Conservation (phyloP, 1,140 invertebrate genomes). For the Planococcus citri region DNA sequence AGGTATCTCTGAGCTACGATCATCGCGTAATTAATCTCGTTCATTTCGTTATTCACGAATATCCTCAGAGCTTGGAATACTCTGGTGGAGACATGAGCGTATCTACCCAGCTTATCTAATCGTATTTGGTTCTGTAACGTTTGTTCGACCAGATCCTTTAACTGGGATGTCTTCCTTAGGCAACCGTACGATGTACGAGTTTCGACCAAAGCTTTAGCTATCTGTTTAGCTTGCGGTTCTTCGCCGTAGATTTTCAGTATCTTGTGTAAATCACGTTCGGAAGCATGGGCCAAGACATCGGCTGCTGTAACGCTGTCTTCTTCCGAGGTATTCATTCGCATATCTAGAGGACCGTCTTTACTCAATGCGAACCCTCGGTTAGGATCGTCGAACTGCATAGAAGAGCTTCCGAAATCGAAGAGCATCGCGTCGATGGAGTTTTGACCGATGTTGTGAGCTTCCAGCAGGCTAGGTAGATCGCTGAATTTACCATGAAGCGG, state of each 20-base stretch:
- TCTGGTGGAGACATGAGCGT: slow-evolving; percentile 75
- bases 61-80: slow-evolving; percentile 89
- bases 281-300: slow-evolving; percentile 66
- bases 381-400: slow-evolving; percentile 80
- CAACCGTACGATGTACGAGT: slow-evolving; percentile 52
- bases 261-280: slow-evolving; percentile 61
- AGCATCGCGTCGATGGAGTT: slow-evolving; percentile 72
- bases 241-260: slow-evolving; percentile 86
- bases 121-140: slow-evolving; percentile 43
- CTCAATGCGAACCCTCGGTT: slow-evolving; percentile 74
- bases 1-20: slow-evolving; percentile 63
- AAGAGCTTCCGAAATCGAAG: slow-evolving; percentile 91
- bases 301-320: slow-evolving; percentile 63
- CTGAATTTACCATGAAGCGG: slow-evolving; percentile 78
- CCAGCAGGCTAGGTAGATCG: slow-evolving; percentile 59
- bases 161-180: slow-evolving; percentile 68
- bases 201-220: slow-evolving; percentile 78
- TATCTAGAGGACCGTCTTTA: slow-evolving; percentile 77
- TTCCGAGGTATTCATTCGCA: slow-evolving; percentile 82
- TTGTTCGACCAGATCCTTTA: slow-evolving; percentile 63
- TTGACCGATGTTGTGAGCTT: slow-evolving; percentile 40
- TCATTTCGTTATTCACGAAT: slow-evolving; percentile 94
- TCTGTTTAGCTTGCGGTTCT: slow-evolving; percentile 73
- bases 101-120: slow-evolving; percentile 58
- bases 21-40: slow-evolving; percentile 86